phyloP scores from a whole-genome alignment of 2,113 vertebrate species.

The Cinclus mexicanus region DNA sequence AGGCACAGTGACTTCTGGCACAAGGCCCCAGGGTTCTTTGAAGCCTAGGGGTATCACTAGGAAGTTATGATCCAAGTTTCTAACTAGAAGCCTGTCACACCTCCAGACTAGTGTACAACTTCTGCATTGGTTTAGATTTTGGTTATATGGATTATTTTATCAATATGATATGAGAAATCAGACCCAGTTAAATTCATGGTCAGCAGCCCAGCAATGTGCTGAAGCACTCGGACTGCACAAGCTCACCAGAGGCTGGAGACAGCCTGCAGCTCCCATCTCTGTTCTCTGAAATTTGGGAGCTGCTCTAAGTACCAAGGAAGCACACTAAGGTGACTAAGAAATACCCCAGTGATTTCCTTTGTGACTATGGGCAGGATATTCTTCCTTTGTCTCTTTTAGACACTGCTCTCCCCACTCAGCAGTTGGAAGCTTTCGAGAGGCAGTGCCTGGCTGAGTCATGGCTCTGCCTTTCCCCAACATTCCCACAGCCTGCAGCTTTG shows the following conservation, averaged over 20 bases:
- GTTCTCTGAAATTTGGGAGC: background rate
- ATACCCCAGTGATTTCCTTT: background rate
- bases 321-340: background rate
- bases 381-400: background rate
- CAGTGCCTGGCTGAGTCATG: background rate
- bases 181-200: background rate
- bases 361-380: background rate
- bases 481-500: background rate
- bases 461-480: background rate
- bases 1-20: background rate
- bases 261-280: background rate
- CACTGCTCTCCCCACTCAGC: background rate
- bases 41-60: background rate
- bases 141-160: background rate
- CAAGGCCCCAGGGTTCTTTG: background rate
- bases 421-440: background rate
- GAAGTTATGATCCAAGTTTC: background rate
- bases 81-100: background rate
- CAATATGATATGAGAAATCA: background rate
- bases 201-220: background rate
- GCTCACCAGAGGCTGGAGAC: background rate
- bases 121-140: background rate
- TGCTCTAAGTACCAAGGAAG: background rate
- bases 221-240: rapidly evolving
- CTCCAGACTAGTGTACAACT: background rate